Evolutionary conservation across 2,113 vertebrate genomes (phyloP).

Genomic region (Lynx canadensis): DNA sequence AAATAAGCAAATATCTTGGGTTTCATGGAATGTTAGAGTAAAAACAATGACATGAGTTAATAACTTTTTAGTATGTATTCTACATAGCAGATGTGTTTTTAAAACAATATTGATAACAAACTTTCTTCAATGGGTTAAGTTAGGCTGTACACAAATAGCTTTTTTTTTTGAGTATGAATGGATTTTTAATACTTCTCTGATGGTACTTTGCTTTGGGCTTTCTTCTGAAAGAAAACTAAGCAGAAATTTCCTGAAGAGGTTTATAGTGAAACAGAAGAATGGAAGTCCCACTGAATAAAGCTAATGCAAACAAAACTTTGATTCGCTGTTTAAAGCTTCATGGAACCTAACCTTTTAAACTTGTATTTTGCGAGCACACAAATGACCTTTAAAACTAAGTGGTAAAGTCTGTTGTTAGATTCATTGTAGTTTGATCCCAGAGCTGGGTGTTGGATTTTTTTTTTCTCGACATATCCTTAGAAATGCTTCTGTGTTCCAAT

Average conservation of each 20-base stretch:
- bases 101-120: background rate
- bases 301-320: constrained; percentile 63
- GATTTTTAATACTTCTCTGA: background rate
- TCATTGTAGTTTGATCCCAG: constrained; percentile 22
- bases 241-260: background rate
- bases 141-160: background rate
- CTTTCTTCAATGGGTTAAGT: background rate
- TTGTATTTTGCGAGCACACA: constrained; percentile 57
- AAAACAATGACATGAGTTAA: background rate
- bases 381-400: constrained; percentile 74
- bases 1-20: background rate
- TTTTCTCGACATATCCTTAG: background rate
- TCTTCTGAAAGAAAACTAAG: constrained; percentile 34
- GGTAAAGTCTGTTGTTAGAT: constrained; percentile 55
- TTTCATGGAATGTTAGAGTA: background rate
- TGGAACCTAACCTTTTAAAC: constrained; percentile 69
- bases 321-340: constrained; percentile 65
- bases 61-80: background rate
- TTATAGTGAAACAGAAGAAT: constrained; percentile 31
- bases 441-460: background rate
- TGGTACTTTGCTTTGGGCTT: background rate
- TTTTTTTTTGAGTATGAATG: background rate
- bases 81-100: background rate
- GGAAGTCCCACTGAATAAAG: background rate
- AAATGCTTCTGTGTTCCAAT: constrained; percentile 14